Conservation (phyloP, 2,888 invertebrate species). For the Mellilla xanthometata region DNA sequence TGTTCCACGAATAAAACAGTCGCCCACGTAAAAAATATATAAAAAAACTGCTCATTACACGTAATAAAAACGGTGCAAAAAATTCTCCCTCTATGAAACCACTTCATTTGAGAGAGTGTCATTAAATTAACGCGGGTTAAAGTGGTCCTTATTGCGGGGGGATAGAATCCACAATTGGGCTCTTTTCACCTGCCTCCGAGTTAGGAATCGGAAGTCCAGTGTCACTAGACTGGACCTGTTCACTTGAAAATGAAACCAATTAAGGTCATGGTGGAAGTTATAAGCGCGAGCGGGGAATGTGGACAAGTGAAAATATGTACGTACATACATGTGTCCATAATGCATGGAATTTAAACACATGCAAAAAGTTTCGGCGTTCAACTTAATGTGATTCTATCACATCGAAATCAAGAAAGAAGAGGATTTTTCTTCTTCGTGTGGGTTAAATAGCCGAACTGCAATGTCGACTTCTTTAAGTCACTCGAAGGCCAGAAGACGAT, state of each 20-base stretch:
- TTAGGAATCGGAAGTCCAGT: slow-evolving; percentile 59
- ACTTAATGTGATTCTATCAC: too few species aligned
- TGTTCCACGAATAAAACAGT: too few species aligned
- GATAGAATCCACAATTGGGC: slow-evolving; percentile 51
- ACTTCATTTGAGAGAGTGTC: slow-evolving; percentile 33
- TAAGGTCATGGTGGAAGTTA: slow-evolving; percentile 54
- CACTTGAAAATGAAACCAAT: slow-evolving; percentile 80
- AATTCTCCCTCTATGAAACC: slow-evolving; percentile 31
- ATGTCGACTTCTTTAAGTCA: too few species aligned
- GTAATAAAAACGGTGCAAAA: slow-evolving; percentile 29
- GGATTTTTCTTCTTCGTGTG: too few species aligned
- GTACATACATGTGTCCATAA: too few species aligned
- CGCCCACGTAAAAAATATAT: slow-evolving; percentile 9
- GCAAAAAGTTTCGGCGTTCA: too few species aligned
- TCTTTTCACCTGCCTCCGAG: slow-evolving; percentile 38
- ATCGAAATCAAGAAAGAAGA: too few species aligned
- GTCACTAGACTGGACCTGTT: slow-evolving; percentile 70
- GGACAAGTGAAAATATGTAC: too few species aligned
- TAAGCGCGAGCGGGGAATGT: slow-evolving; percentile 24
- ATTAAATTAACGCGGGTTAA: slow-evolving; percentile 33
- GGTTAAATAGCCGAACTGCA: too few species aligned
- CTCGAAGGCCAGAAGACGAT: too few species aligned
- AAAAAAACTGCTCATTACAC: slow-evolving; percentile 31
- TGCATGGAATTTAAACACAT: too few species aligned
- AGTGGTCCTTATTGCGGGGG: slow-evolving; percentile 42